phyloP scores from a whole-genome alignment of 1,140 invertebrate genomes.

The Agraylea sexmaculata region DNA sequence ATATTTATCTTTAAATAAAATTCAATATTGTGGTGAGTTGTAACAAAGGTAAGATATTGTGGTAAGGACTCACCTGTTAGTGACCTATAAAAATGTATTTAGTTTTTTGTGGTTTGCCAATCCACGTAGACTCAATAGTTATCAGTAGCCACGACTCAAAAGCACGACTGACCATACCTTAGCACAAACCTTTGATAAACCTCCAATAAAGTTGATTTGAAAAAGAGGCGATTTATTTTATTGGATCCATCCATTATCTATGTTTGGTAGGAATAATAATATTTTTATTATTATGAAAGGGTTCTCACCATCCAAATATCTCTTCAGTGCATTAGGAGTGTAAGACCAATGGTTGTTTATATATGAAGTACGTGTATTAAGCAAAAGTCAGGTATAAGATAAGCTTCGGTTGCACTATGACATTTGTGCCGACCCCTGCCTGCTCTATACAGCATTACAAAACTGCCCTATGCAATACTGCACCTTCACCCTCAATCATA shows the following conservation, averaged over 20 bases:
- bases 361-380: conserved; percentile 6
- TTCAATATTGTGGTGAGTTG: too few relatives aligned
- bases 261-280: background rate
- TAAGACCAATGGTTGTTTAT: background rate
- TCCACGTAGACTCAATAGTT: conserved; percentile 5
- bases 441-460: too few relatives aligned
- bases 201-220: background rate
- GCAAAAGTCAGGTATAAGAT: conserved; percentile 9
- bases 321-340: background rate
- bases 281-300: background rate
- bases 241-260: background rate
- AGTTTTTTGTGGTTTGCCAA: too few relatives aligned
- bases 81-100: too few relatives aligned
- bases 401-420: conserved; percentile 15
- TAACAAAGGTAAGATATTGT: too few relatives aligned
- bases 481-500: too few relatives aligned
- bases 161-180: conserved; percentile 10
- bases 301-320: background rate
- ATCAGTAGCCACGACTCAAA: conserved; percentile 9
- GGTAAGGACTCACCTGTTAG: too few relatives aligned
- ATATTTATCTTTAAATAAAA: too few relatives aligned
- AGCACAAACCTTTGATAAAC: conserved; percentile 3
- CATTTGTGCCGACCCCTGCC: conserved; percentile 8
- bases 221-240: background rate
- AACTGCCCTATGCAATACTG: too few relatives aligned